A percentile compares a stretch with the other conserved stretches of the same genome.
Conservation (phyloP, 2,113 vertebrate genomes). For the Rhineura floridana region DNA sequence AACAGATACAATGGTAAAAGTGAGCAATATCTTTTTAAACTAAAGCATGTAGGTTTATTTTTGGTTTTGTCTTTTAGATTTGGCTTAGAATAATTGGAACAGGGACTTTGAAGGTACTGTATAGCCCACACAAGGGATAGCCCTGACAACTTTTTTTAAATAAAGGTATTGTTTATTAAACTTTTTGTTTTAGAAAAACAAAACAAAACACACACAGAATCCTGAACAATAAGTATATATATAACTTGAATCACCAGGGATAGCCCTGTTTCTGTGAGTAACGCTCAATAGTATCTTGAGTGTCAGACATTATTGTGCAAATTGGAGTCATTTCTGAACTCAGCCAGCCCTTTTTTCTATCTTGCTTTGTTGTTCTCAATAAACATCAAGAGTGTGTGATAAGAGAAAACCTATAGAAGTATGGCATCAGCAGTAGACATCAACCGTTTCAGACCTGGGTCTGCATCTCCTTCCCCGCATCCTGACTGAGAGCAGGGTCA, state of each 20-base stretch:
- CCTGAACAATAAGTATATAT: not conserved
- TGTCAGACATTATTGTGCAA: not conserved
- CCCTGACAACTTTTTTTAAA: conserved; percentile 35
- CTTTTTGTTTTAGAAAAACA: not conserved
- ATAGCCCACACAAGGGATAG: conserved; percentile 71
- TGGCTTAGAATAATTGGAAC: conserved; percentile 59
- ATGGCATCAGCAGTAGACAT: not conserved
- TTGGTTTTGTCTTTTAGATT: conserved; percentile 42
- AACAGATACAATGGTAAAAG: too few relatives aligned
- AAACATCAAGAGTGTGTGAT: too few relatives aligned
- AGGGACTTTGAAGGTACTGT: conserved; percentile 65
- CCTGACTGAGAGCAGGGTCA: too few relatives aligned
- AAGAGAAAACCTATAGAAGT: not conserved
- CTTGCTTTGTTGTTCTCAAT: not conserved
- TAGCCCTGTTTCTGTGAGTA: not conserved
- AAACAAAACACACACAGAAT: too few relatives aligned
- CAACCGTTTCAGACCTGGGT: not conserved
- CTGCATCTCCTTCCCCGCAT: too few relatives aligned
- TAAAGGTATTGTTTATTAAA: not conserved
- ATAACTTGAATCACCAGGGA: not conserved
- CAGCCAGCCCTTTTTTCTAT: not conserved
- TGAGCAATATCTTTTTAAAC: too few relatives aligned
- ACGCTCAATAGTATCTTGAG: not conserved
- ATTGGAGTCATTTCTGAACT: not conserved
- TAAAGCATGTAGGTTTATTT: too few relatives aligned